Evolutionary conservation across 2,113 vertebrate species (phyloP), one percentile per base, ranked within the genome.

Genomic region (Bubo bubo): DNA sequence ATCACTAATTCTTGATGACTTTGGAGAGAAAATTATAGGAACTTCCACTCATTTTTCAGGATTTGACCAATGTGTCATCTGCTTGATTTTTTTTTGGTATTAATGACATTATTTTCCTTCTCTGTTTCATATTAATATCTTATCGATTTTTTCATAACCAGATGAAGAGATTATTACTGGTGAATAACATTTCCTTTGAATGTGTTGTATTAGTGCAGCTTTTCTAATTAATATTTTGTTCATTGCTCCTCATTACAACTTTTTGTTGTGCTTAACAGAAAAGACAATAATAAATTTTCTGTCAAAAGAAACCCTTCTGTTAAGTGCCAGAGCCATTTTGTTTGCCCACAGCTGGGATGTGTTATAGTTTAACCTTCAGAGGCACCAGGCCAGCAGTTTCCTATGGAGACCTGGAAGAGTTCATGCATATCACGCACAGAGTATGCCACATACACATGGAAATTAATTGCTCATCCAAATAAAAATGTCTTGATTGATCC

Each of bases 191-290:
- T 68, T 82, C 34, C 17, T 87, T 93, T 68, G 14, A 90, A 79
- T 32, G 6, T 34, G 19, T 52, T 85, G 17, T 47, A 28, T 63
- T 67, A 67, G 14, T 79, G 52, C 24, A 85, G 39, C 59, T 90
- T 95, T 94, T 86, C 56, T 93, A 83, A 95, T 95, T 97, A 94
- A 76, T 97, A 89, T 87, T 94, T 97, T 94, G 21, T 58, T 82
- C 50, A 52, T 30, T 41, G 10, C 2, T 92, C 58, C 49, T 87
- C 71, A 58, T 91, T 76, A 84, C 50, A 82, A 47, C 34, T 91
- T 94, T 90, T 93, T 93, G 53, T 88, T 80, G 17, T 59, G 41
- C 49, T 85, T 95, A 95, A 80, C 55, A 91, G 34, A 73, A 86
- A 83, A 55, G 14, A 55, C 62, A 94, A 28, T 85, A 88, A 76